Evolutionary conservation across 2,797 vertebrate genomes (phyloP), one percentile per base, ranked within the genome.

Genomic region (Cossypha dichroa): DNA sequence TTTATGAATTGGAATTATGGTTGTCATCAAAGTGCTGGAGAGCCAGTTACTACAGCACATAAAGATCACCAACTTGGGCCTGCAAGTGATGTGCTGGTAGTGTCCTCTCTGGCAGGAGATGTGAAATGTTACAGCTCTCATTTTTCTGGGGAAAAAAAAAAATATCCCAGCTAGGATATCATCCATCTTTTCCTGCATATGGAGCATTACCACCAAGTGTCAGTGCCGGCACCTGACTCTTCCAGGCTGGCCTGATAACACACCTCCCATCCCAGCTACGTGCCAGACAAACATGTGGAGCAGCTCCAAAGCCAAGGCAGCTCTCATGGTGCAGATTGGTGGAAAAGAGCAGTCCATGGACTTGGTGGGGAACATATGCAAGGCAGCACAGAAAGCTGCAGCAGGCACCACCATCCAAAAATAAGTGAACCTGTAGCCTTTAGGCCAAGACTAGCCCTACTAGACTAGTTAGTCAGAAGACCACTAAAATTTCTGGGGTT

Each of bases 341-440:
- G 77, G 60, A 52, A 83, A 80, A 95, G 74, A 55, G 2, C 62
- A 85, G 49, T 41, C 82, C 81, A 8, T 1, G 17, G 77, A 13
- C 7, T 56, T 81, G 58, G 58, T 51, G 85, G 80, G 83, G 91
- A 95, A 19, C 33, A 29, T 41, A 33, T 49, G 62, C 85, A 89
- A 68, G 85, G 80, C 76, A 63, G 73, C 78, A 40, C 1, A 67
- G 94, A 74, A 93, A 70, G 85, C 60, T 58, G 58, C 92, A 90
- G 80, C 91, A 88, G 75, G 59, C 85, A 83, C 90, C 83, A 74
- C 70, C 77, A 72, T 78, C 85, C 96, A 43, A 54, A 77, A 82
- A 36, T 22, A 75, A 84, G 49, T 46, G 59, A 68, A 20, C 90
- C 36, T 78, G 83, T 33, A 72, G 76, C 92, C 94, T 90, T 60